Percentiles rank a stretch among this genome's conserved stretches.
phyloP scores from a whole-genome alignment of 2,888 invertebrate genomes.

The Drosophila colorata region DNA sequence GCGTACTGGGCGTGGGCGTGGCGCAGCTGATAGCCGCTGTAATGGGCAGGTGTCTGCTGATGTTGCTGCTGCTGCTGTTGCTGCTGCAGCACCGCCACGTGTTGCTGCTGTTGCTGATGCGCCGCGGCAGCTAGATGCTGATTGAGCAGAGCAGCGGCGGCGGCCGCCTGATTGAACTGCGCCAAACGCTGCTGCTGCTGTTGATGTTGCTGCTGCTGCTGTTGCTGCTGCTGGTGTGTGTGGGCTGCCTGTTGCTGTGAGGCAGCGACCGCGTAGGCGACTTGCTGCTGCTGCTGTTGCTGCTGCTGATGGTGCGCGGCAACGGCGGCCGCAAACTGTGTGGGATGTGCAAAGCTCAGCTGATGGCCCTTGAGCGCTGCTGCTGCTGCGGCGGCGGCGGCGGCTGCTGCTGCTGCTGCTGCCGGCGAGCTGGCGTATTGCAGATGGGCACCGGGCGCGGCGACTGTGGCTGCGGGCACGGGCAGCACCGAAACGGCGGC shows the following conservation, averaged over 20 bases:
- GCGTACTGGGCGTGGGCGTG: slow-evolving; percentile 75
- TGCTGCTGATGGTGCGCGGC: slow-evolving; percentile 78
- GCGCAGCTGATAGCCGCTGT: slow-evolving; percentile 78
- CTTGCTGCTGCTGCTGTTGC: slow-evolving; percentile 54
- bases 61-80: slow-evolving; percentile 81
- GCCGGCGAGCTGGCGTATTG: slow-evolving; percentile 85
- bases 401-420: slow-evolving; percentile 75
- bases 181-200: slow-evolving; percentile 79
- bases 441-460: slow-evolving; percentile 76
- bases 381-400: slow-evolving; percentile 77
- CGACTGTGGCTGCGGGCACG: slow-evolving; percentile 75
- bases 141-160: slow-evolving; percentile 80
- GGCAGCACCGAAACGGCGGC: slow-evolving; percentile 85
- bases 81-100: slow-evolving; percentile 73
- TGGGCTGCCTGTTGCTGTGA: slow-evolving; percentile 81
- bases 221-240: slow-evolving; percentile 81
- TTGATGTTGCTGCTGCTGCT: slow-evolving; percentile 68
- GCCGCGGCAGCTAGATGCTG: slow-evolving; percentile 83
- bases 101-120: slow-evolving; percentile 80
- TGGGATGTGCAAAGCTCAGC: slow-evolving; percentile 76
- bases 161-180: slow-evolving; percentile 80
- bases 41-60: slow-evolving; percentile 77
- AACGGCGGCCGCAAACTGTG: slow-evolving; percentile 82
- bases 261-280: slow-evolving; percentile 62
- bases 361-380: slow-evolving; percentile 81